Percentiles rank a stretch among this genome's conserved stretches.
These are phyloP conservation scores for Python bivittatus DNA, from an alignment of 2,113 vertebrate species.

Conservation along the genomic window DNA sequence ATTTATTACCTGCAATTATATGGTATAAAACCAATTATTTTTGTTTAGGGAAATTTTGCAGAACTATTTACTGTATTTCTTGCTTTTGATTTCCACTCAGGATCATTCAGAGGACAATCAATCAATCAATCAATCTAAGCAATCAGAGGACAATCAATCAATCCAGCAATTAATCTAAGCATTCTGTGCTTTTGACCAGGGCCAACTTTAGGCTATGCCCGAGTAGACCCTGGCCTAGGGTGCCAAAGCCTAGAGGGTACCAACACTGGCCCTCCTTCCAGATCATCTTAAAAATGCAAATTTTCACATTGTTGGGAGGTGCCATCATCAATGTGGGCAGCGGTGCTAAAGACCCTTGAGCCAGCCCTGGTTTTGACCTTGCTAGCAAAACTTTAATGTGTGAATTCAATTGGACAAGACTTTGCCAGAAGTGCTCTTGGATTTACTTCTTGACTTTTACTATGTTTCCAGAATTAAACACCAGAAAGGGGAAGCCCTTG, in stretches of 20 bases:
- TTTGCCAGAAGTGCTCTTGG: conserved; percentile 70
- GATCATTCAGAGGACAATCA: conserved; percentile 80
- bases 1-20: conserved; percentile 66
- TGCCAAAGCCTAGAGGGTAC: too few relatives aligned
- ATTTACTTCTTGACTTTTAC: conserved; percentile 73
- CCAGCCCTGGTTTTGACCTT: conserved; percentile 64
- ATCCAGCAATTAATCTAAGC: conserved; percentile 55
- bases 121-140: conserved; percentile 16
- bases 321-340: too few relatives aligned
- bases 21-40: conserved; percentile 57
- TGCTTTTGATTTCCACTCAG: conserved; percentile 63
- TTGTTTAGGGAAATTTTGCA: conserved; percentile 59
- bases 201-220: too few relatives aligned
- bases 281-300: too few relatives aligned
- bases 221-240: too few relatives aligned
- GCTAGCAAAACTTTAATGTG: conserved; percentile 77
- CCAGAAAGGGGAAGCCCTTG: conserved; percentile 66
- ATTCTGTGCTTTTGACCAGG: conserved; percentile 31
- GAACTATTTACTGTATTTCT: conserved; percentile 48
- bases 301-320: too few relatives aligned
- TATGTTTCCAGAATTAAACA: conserved; percentile 74
- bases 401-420: conserved; percentile 75
- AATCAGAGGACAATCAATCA: conserved; percentile 73
- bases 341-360: too few relatives aligned
- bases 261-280: too few relatives aligned